phyloP scores from a whole-genome alignment of 2,888 invertebrate genomes.

The Eumacrocentrus americanus region DNA sequence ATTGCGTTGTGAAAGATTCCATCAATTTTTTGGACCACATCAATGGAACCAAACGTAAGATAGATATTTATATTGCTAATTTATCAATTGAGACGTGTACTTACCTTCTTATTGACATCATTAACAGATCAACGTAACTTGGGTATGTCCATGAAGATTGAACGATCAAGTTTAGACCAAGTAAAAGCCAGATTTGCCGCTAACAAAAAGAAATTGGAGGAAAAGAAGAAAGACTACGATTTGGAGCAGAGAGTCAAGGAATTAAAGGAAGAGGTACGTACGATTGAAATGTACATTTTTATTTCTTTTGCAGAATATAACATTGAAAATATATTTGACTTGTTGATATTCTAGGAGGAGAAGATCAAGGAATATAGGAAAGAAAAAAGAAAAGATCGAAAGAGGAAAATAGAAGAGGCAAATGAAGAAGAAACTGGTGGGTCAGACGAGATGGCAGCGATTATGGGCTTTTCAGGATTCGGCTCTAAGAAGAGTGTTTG shows the following conservation, averaged over 20 bases:
- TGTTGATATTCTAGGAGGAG: no score
- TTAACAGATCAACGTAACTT: constrained; percentile 87
- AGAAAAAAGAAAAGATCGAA: constrained; percentile 88
- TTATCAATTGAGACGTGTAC: no score
- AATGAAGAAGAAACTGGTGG: constrained; percentile 63
- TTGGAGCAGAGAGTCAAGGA: constrained; percentile 89
- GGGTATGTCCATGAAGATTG: constrained; percentile 99
- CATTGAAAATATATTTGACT: no score
- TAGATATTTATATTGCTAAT: no score
- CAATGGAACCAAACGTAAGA: constrained; percentile 95
- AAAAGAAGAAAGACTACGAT: constrained; percentile 95
- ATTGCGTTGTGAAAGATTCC: constrained; percentile 99
- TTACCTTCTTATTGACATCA: no score
- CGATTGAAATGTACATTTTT: no score
- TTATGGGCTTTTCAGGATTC: constrained; percentile 97
- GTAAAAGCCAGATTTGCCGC: constrained; percentile 89
- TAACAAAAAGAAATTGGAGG: constrained; percentile 93
- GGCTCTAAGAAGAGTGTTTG: constrained; percentile 80
- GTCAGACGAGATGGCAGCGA: constrained; percentile 73
- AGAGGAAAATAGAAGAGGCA: constrained; percentile 78
- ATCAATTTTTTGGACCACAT: constrained; percentile 99
- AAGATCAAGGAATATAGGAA: constrained; percentile 86
- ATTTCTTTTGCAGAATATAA: no score
- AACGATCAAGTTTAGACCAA: constrained; percentile 92
- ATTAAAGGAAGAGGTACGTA: constrained; percentile 83